A percentile compares a stretch with the other conserved stretches of the same genome.
Conservation (phyloP, 2,797 vertebrate species). For the Corythornis leucogaster region DNA sequence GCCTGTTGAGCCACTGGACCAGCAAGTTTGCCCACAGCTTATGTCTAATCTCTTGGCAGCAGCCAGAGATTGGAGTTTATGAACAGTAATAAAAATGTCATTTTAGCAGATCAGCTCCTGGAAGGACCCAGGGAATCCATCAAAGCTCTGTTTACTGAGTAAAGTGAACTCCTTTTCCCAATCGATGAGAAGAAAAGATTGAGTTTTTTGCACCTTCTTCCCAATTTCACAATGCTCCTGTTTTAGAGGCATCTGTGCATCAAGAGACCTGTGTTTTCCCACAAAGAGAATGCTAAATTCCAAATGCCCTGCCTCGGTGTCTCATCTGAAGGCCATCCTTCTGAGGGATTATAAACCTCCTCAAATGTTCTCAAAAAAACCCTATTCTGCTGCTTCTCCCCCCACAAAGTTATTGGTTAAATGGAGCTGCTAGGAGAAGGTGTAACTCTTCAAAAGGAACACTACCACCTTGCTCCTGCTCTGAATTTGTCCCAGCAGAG, state of each 20-base stretch:
- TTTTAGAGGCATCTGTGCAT: constrained; percentile 74
- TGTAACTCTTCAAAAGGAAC: constrained; percentile 39
- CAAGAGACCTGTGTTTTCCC: constrained; percentile 38
- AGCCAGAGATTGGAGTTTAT: constrained; percentile 95
- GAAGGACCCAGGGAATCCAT: constrained; percentile 84
- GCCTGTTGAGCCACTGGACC: constrained; percentile 75
- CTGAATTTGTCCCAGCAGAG: neutral
- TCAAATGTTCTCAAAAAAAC: constrained; percentile 3
- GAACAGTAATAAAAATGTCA: constrained; percentile 99
- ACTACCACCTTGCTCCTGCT: neutral
- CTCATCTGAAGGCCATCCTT: neutral
- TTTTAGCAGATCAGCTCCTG: constrained; percentile 93
- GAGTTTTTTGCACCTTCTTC: constrained; percentile 58
- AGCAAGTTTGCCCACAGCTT: constrained; percentile 97
- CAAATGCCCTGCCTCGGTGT: neutral
- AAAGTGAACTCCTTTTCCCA: constrained; percentile 85
- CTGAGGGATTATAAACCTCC: constrained; percentile 21
- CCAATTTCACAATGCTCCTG: constrained; percentile 60
- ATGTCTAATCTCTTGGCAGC: constrained; percentile 92
- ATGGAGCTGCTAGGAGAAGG: neutral
- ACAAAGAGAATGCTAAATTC: constrained; percentile 57
- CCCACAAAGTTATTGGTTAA: constrained; percentile 8
- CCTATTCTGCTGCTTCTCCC: too few species aligned
- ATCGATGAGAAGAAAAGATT: constrained; percentile 81
- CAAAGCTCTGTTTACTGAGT: constrained; percentile 89